Evolutionary conservation across 2,888 invertebrate genomes (phyloP).

Genomic region (Phengaris alcon): DNA sequence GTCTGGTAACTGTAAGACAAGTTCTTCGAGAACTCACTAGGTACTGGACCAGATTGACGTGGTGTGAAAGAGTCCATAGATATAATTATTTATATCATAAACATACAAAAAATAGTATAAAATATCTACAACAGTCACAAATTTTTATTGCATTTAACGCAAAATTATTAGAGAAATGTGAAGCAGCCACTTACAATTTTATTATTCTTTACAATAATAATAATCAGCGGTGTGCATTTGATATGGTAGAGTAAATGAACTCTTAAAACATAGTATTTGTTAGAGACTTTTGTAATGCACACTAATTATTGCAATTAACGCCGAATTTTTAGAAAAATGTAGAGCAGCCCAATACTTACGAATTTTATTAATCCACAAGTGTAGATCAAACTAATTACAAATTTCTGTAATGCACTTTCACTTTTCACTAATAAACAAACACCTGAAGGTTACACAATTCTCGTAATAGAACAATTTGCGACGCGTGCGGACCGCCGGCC

Average conservation of each 20-base stretch:
- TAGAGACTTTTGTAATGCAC: not conserved
- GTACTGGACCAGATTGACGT: too few species aligned
- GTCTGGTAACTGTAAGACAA: too few species aligned
- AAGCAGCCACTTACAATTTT: not conserved
- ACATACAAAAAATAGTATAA: too few species aligned
- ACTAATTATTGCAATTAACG: not conserved
- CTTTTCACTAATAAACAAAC: conserved; percentile 47
- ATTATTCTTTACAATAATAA: too few species aligned
- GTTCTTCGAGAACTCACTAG: too few species aligned
- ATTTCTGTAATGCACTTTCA: conserved; percentile 18
- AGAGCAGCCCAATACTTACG: conserved; percentile 9
- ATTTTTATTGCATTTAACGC: not conserved
- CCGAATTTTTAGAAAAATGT: not conserved
- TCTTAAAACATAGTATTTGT: too few species aligned
- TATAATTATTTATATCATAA: too few species aligned
- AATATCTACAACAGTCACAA: not conserved
- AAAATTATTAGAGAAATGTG: not conserved
- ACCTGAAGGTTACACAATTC: conserved; percentile 46
- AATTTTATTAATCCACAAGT: conserved; percentile 4
- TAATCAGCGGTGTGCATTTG: too few species aligned
- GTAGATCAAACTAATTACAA: not conserved
- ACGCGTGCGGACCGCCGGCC: conserved; percentile 61
- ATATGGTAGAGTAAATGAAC: too few species aligned
- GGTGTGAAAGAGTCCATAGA: too few species aligned
- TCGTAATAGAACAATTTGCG: conserved; percentile 45